These are phyloP conservation scores for Boulengeromyrus knoepffleri DNA, from an alignment of 2,113 vertebrate species.

Conservation along the genomic window DNA sequence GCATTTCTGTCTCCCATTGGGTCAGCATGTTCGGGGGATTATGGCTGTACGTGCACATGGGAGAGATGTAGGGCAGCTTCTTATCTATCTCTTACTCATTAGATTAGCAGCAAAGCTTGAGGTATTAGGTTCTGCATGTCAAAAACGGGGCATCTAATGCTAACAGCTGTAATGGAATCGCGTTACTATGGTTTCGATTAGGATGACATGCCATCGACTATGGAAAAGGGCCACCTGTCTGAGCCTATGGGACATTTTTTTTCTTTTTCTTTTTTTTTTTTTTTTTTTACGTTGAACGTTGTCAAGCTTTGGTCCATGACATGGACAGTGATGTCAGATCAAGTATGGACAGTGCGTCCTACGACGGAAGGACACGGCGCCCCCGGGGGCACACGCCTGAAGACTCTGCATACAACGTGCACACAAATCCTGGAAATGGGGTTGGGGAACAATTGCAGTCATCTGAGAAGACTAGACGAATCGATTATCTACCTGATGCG, in stretches of 20 bases:
- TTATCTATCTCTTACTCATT: conserved; percentile 20
- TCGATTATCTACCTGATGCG: conserved; percentile 59
- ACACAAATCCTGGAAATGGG: not conserved
- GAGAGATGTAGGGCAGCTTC: not conserved
- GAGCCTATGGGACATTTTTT: conserved; percentile 54
- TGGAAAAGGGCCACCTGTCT: conserved; percentile 65
- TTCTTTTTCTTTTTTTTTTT: too few relatives aligned
- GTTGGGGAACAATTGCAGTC: conserved; percentile 52
- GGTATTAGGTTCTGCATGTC: conserved; percentile 70
- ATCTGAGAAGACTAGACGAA: conserved; percentile 50
- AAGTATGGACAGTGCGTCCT: conserved; percentile 68
- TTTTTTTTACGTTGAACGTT: conserved; percentile 44
- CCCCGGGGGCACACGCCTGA: conserved; percentile 49
- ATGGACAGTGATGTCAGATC: conserved; percentile 66
- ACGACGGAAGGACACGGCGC: conserved; percentile 44
- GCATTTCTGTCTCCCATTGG: not conserved
- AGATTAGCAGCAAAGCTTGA: conserved; percentile 52
- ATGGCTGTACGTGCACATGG: not conserved
- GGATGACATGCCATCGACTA: conserved; percentile 65
- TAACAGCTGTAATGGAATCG: conserved; percentile 71
- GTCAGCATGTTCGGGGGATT: not conserved
- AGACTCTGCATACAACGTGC: not conserved
- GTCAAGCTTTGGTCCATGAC: conserved; percentile 89
- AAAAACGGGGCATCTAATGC: conserved; percentile 76
- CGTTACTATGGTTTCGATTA: conserved; percentile 54